Evolutionary conservation across 2,888 invertebrate species (phyloP).

Genomic region (Ectobius pallidus): DNA sequence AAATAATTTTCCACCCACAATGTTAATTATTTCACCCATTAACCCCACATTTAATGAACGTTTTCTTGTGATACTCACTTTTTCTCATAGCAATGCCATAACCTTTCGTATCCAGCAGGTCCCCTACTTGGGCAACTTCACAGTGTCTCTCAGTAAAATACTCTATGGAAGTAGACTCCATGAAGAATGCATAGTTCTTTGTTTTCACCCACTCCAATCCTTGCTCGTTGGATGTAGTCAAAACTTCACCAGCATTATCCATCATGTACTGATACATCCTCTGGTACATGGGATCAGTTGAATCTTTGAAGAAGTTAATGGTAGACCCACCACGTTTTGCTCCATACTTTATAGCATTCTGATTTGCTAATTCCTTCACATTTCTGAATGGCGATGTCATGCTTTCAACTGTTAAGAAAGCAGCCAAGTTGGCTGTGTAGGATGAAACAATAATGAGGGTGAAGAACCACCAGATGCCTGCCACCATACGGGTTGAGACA

Average conservation of each 20-base stretch:
- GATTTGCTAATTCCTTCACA: constrained; percentile 62
- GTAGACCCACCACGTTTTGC: constrained; percentile 62
- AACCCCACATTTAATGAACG: no score
- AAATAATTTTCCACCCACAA: no score
- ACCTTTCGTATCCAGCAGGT: constrained; percentile 79
- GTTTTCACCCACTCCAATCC: constrained; percentile 57
- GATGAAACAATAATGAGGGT: constrained; percentile 85
- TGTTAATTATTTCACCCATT: no score
- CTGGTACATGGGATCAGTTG: constrained; percentile 39
- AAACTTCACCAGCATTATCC: constrained; percentile 52
- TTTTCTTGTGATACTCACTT: constrained; percentile 59
- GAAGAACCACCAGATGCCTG: constrained; percentile 90
- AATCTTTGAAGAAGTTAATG: constrained; percentile 59
- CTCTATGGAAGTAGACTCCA: constrained; percentile 91
- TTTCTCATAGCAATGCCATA: constrained; percentile 87
- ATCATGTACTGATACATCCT: constrained; percentile 40
- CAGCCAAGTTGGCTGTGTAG: constrained; percentile 90
- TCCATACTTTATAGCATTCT: constrained; percentile 65
- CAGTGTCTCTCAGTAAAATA: constrained; percentile 81
- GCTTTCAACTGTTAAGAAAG: constrained; percentile 82
- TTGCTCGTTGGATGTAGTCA: constrained; percentile 55
- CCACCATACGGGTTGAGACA: constrained; percentile 87
- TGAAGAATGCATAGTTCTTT: constrained; percentile 80
- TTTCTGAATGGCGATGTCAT: constrained; percentile 52
- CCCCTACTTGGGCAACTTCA: constrained; percentile 74